Evolutionary conservation across 1,140 invertebrate species (phyloP).

Genomic region (Druon quercuslanigerum): DNA sequence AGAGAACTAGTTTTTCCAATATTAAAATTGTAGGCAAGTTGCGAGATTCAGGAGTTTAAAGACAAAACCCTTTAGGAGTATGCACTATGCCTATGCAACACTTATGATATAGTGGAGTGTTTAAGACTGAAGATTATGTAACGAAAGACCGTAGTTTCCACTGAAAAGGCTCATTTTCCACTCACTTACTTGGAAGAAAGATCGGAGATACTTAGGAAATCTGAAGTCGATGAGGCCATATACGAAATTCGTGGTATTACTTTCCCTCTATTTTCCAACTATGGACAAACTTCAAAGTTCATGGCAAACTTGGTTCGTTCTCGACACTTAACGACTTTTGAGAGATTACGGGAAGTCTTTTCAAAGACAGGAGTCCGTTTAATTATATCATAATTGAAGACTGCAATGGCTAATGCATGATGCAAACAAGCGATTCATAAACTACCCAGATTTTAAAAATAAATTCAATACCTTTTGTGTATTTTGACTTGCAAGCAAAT

Average conservation of each 20-base stretch:
- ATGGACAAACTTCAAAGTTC: constrained; percentile 6
- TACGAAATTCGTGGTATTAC: constrained; percentile 8
- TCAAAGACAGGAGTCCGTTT: background rate
- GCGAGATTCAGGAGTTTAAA: too few species aligned
- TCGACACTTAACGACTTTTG: constrained; percentile 21
- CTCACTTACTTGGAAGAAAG: constrained; percentile 8
- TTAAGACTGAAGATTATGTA: constrained; percentile 1
- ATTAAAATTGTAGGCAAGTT: too few species aligned
- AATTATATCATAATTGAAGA: constrained; percentile 7
- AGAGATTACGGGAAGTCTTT: constrained; percentile 24
- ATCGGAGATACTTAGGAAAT: background rate
- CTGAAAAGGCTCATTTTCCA: constrained; percentile 10
- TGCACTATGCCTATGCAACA: too few species aligned
- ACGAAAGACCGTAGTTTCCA: constrained; percentile 14
- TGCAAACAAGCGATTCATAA: background rate
- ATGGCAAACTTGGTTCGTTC: background rate
- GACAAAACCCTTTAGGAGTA: too few species aligned
- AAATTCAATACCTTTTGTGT: background rate
- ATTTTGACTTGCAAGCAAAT: too few species aligned
- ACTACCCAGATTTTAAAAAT: background rate
- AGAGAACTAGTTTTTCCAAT: too few species aligned
- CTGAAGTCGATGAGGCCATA: constrained; percentile 4
- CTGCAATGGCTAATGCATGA: background rate
- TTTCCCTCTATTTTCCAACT: constrained; percentile 8
- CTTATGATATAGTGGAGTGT: too few species aligned